phyloP scores from a whole-genome alignment of 1,140 invertebrate genomes.

The Drosophila triauraria region DNA sequence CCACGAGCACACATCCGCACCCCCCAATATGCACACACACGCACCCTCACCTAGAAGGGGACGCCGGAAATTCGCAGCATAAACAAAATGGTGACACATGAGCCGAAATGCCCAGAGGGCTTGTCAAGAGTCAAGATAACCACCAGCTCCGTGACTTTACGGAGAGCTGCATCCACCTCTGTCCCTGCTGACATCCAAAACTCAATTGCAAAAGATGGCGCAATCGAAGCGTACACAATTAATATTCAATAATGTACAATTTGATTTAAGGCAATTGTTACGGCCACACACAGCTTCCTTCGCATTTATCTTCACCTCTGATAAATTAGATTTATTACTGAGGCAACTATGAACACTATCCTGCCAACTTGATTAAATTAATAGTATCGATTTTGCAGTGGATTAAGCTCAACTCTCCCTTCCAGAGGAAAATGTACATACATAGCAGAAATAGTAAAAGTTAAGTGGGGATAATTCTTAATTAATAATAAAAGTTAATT shows the following conservation, averaged over 20 bases:
- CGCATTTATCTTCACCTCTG: neutral
- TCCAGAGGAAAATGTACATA: too few species aligned
- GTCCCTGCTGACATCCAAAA: conserved; percentile 17
- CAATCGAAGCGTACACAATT: conserved; percentile 64
- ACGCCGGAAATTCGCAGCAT: conserved; percentile 61
- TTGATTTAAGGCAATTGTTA: conserved; percentile 34
- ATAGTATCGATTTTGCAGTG: conserved; percentile 5
- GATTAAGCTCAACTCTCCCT: neutral
- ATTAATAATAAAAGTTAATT: too few species aligned
- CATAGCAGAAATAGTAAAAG: too few species aligned
- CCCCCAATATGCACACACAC: conserved; percentile 9
- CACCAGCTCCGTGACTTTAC: neutral
- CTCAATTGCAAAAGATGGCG: conserved; percentile 43
- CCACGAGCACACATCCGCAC: conserved; percentile 44
- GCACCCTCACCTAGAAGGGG: conserved; percentile 14
- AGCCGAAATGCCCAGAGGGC: conserved; percentile 36
- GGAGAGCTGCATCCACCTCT: neutral
- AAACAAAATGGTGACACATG: conserved; percentile 63
- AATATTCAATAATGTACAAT: conserved; percentile 75
- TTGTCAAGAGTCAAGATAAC: conserved; percentile 45
- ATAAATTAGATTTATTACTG: conserved; percentile 40
- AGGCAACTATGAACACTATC: conserved; percentile 2
- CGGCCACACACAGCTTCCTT: neutral
- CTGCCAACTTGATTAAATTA: conserved; percentile 3
- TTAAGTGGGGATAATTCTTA: too few species aligned